phyloP scores from a whole-genome alignment of 2,113 vertebrate species.

The Puntigrus tetrazona region DNA sequence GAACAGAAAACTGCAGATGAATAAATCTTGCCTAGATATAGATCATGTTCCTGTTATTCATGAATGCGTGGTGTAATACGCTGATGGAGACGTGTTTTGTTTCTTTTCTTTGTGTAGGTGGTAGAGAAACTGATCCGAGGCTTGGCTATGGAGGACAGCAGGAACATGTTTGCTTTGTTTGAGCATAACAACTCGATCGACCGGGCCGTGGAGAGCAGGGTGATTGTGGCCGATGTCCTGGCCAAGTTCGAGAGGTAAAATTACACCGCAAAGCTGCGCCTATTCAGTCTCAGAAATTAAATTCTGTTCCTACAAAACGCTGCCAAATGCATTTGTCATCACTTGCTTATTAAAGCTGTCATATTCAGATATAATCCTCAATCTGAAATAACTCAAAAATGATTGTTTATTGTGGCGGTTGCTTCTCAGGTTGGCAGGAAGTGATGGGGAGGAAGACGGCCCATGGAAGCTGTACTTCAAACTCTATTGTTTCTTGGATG shows the following conservation, averaged over 20 bases:
- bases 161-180: constrained; percentile 98
- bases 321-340: background rate
- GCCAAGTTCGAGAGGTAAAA: constrained; percentile 94
- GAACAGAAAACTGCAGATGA: background rate
- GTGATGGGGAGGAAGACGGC: constrained; percentile 81
- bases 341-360: background rate
- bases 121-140: constrained; percentile 97
- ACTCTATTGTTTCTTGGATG: constrained; percentile 92
- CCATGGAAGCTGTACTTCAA: constrained; percentile 92
- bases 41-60: background rate
- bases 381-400: background rate
- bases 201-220: constrained; percentile 93
- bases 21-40: background rate
- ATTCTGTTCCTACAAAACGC: background rate
- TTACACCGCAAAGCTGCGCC: constrained; percentile 43
- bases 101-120: constrained; percentile 41
- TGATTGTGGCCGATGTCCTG: constrained; percentile 92
- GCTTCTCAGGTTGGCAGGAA: constrained; percentile 77
- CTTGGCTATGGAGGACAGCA: constrained; percentile 97
- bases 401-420: background rate
- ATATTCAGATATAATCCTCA: background rate
- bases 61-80: background rate
- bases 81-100: background rate
- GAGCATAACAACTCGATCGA: constrained; percentile 86
- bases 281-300: background rate